Evolutionary conservation across 2,888 invertebrate genomes (phyloP).

Genomic region (Caradrina clavipalpis): DNA sequence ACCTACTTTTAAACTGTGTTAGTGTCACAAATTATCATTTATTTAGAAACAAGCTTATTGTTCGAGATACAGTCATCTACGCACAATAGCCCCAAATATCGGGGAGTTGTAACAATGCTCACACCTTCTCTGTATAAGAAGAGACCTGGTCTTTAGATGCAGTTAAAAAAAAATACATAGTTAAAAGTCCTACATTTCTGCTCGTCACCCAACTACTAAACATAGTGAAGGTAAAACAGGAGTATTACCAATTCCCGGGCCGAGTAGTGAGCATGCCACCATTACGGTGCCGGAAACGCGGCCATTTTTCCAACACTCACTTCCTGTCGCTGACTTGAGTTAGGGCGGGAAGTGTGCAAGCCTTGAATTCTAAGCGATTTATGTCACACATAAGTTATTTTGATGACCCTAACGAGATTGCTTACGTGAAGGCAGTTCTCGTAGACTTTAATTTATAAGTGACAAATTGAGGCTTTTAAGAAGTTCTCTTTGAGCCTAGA

Average conservation of each 20-base stretch:
- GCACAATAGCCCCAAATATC: too few species aligned
- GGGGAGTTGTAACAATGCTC: too few species aligned
- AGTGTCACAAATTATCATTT: too few species aligned
- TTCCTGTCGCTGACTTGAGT: slow-evolving; percentile 72
- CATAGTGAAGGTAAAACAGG: slow-evolving; percentile 31
- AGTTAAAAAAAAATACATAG: too few species aligned
- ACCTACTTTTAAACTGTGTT: too few species aligned
- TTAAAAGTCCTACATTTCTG: not conserved
- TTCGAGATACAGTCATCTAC: too few species aligned
- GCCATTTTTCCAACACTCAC: slow-evolving; percentile 78
- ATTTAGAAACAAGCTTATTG: too few species aligned
- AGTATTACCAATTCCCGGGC: slow-evolving; percentile 40
- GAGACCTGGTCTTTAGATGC: too few species aligned
- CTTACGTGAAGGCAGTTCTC: slow-evolving; percentile 31
- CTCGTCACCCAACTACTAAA: slow-evolving; percentile 13
- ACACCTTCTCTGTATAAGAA: too few species aligned
- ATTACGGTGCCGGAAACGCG: slow-evolving; percentile 75
- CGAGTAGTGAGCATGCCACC: slow-evolving; percentile 66
- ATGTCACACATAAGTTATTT: slow-evolving; percentile 49
- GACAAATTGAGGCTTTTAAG: slow-evolving; percentile 30
- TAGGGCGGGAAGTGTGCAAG: slow-evolving; percentile 55
- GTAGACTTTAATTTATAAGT: slow-evolving; percentile 37
- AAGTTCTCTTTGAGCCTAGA: not conserved
- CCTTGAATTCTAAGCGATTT: slow-evolving; percentile 55
- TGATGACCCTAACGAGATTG: slow-evolving; percentile 38